Percentiles rank a stretch among this genome's conserved stretches.
phyloP scores from a whole-genome alignment of 2,888 invertebrate species.

The Caenorhabditis becei region DNA sequence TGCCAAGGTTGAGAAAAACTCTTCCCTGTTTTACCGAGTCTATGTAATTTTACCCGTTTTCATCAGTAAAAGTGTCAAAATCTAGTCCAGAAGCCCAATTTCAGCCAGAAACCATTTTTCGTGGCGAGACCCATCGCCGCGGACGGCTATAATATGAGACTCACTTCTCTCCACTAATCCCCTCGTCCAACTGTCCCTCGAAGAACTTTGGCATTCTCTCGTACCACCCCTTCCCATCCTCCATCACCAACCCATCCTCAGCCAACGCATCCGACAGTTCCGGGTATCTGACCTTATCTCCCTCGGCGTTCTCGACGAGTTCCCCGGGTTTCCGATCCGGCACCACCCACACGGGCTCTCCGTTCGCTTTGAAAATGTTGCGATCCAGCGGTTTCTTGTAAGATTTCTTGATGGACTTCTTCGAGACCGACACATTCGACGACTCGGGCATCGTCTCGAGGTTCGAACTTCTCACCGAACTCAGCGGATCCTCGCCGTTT shows the following conservation, averaged over 20 bases:
- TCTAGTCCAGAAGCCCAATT: too few relatives aligned
- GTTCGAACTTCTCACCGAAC: not conserved
- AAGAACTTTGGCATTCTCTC: slow-evolving; percentile 6
- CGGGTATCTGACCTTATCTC: slow-evolving; percentile 17
- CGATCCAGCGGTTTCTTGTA: slow-evolving; percentile 15
- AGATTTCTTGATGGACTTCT: not conserved
- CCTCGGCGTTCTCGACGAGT: slow-evolving; percentile 1
- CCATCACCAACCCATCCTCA: slow-evolving; percentile 26
- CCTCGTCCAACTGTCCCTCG: not conserved
- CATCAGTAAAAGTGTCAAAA: too few relatives aligned
- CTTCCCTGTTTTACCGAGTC: too few relatives aligned
- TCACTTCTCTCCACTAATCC: not conserved
- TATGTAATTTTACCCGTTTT: too few relatives aligned
- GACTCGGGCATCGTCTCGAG: slow-evolving; percentile 25
- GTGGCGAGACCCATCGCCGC: too few relatives aligned
- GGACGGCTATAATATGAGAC: too few relatives aligned
- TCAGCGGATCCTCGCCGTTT: not conserved
- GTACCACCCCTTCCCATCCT: slow-evolving; percentile 39
- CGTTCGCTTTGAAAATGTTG: slow-evolving; percentile 27
- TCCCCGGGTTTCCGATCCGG: slow-evolving; percentile 24
- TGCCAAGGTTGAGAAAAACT: too few relatives aligned
- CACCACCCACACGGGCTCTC: slow-evolving; percentile 43
- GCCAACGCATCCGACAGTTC: slow-evolving; percentile 27
- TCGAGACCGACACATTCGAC: not conserved
- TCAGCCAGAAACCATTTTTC: too few relatives aligned